Evolutionary conservation across 2,113 vertebrate species (phyloP), one percentile per base, ranked within the genome.

Genomic region (Lamprotornis superbus): DNA sequence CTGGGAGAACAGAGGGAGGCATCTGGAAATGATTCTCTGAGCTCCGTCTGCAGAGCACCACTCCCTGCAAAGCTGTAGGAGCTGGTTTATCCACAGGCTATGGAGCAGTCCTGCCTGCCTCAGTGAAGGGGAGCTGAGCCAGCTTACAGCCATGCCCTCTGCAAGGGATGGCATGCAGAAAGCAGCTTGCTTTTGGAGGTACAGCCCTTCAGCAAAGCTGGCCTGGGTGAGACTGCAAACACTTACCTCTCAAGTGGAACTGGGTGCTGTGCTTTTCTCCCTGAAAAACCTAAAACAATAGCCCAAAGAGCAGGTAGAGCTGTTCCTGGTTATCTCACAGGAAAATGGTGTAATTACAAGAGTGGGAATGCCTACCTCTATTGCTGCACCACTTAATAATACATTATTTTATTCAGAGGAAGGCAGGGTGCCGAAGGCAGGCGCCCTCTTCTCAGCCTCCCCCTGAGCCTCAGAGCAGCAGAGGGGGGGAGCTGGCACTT

Each of bases 21-120:
- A 95, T 95, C 93, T 95, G 95, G 95, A 95, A 97, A 85, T 39
- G 67, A 96, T 97, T 97, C 94, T 65, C 22, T 1, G 7, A 76
- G 90, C 49, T 85, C 69, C 0, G 24, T 82, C 87, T 94, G 73
- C 4, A 11, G 69, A 94, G 74, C 70, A 94, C 93, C 87, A 65
- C 89, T 95, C 91, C 89, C 91, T 89, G 80, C 47, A 24, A 89
- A 77, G 94, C 89, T 76, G 70, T n/a, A 79, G 87, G 81, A 91
- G 81, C 74, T 87, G 82, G 52, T 85, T 95, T 87, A 82, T 82
- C 87, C 52, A 17, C 27, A 25, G 65, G 52, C 92, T 79, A 50
- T 0, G 3, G 71, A 88, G 76, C 59, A 20, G 1, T 78, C 31
- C 73, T 56, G 78, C 89, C 65, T 57, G 68, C 20, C 52, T 59